phyloP scores from a whole-genome alignment of 2,888 invertebrate species.

The Morpho helenor region DNA sequence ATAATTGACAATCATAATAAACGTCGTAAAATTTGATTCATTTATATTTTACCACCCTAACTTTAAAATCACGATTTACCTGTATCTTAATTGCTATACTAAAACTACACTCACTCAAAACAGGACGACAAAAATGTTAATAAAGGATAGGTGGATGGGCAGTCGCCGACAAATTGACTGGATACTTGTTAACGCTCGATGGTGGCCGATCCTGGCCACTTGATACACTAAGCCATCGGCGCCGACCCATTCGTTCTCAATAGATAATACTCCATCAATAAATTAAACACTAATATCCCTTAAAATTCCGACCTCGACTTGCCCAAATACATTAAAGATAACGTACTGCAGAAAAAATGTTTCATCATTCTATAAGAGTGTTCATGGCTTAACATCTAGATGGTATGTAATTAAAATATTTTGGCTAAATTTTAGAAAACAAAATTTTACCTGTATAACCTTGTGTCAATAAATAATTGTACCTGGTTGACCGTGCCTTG shows the following conservation, averaged over 20 bases:
- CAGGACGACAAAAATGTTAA: conserved; percentile 58
- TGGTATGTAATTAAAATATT: conserved; percentile 13
- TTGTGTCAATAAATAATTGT: no score
- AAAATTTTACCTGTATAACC: no score
- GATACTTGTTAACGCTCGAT: conserved; percentile 51
- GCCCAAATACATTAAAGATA: conserved; percentile 32
- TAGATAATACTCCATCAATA: conserved; percentile 53
- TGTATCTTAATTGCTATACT: conserved; percentile 74
- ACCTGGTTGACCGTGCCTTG: no score
- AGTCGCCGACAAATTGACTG: conserved; percentile 60
- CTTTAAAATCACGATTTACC: conserved; percentile 66
- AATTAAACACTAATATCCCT: conserved; percentile 57
- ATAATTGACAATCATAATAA: no score
- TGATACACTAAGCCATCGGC: conserved; percentile 22
- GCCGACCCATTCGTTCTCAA: conserved; percentile 20
- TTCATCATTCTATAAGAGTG: no score
- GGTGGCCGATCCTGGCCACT: conserved; percentile 43
- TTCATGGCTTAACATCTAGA: no score
- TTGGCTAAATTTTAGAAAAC: conserved; percentile 3
- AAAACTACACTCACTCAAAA: conserved; percentile 66
- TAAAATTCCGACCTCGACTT: conserved; percentile 36
- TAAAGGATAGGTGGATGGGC: conserved; percentile 51
- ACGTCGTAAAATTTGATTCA: conserved; percentile 1
- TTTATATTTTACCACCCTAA: conserved; percentile 41
- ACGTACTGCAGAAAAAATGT: conserved; percentile 35